These are phyloP conservation scores for Tetheella fluctuosa DNA, from an alignment of 2,888 invertebrate species.

Conservation along the genomic window DNA sequence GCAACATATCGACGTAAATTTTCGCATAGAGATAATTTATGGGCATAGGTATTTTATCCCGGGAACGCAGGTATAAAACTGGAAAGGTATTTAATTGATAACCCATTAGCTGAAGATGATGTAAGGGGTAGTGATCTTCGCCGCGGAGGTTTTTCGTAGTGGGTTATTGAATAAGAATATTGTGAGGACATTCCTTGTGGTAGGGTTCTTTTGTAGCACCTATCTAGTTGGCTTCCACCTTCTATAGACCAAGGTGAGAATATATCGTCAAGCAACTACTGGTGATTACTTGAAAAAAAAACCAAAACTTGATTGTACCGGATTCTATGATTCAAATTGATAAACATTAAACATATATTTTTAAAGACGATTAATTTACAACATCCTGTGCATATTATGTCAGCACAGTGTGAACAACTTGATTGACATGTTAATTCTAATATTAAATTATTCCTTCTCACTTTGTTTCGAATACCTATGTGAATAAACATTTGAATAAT, in stretches of 20 bases:
- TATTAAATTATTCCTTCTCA: slow-evolving; percentile 7
- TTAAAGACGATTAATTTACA: background rate
- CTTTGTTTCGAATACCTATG: slow-evolving; percentile 10
- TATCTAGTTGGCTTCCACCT: too few species aligned
- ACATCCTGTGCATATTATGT: background rate
- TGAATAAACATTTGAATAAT: slow-evolving; percentile 45
- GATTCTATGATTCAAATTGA: background rate
- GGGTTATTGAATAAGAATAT: too few species aligned
- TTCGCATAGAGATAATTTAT: too few species aligned
- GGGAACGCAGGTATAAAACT: too few species aligned
- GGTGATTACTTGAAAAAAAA: background rate
- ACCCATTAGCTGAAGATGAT: too few species aligned
- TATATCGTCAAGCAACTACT: too few species aligned
- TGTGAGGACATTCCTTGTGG: background rate
- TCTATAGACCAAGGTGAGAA: too few species aligned
- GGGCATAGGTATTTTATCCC: too few species aligned
- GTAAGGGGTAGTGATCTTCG: too few species aligned
- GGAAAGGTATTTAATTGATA: too few species aligned
- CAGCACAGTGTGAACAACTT: slow-evolving; percentile 6
- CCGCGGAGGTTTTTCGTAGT: too few species aligned
- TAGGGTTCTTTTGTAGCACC: background rate
- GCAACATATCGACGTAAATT: too few species aligned
- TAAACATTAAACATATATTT: background rate
- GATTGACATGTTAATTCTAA: slow-evolving; percentile 13
- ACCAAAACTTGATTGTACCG: background rate